A percentile compares a stretch with the other conserved stretches of the same genome.
Evolutionary conservation across 2,113 vertebrate species (phyloP).

Genomic region (Trichechus manatus): DNA sequence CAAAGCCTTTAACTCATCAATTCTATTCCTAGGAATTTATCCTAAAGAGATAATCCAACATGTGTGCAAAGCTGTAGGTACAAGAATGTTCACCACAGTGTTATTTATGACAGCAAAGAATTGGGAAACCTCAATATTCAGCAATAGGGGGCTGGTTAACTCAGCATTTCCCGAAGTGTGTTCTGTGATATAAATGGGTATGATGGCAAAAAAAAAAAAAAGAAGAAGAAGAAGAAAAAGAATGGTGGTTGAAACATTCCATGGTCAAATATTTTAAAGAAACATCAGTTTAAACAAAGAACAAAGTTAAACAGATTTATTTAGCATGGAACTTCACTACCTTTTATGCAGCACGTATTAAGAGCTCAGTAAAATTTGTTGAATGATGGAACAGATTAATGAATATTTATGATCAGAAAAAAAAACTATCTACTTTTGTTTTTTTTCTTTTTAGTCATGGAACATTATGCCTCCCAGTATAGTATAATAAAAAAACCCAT

Average conservation of each 20-base stretch:
- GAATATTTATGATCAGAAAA: neutral
- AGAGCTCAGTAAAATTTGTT: conserved; percentile 39
- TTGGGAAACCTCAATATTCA: neutral
- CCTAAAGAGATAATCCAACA: conserved; percentile 43
- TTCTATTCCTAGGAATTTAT: conserved; percentile 21
- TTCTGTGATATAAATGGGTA: neutral
- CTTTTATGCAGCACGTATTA: neutral
- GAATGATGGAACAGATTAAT: neutral
- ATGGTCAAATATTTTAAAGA: neutral
- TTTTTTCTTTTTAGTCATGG: neutral
- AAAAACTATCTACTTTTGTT: neutral
- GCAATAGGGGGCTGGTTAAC: neutral
- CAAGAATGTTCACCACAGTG: neutral
- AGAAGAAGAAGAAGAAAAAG: neutral
- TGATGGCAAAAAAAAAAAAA: neutral
- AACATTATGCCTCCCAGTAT: neutral
- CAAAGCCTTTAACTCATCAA: neutral
- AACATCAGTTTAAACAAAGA: neutral
- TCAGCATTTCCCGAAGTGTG: conserved; percentile 26
- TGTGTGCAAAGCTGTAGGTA: conserved; percentile 4
- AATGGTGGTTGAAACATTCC: neutral
- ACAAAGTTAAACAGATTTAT: conserved; percentile 4
- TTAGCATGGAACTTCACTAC: neutral
- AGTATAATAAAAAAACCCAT: no score
- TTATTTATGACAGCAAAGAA: conserved; percentile 39